Evolutionary conservation across 2,797 vertebrate genomes (phyloP), one percentile per base, ranked within the genome.

Genomic region (Sebastes steindachneri): DNA sequence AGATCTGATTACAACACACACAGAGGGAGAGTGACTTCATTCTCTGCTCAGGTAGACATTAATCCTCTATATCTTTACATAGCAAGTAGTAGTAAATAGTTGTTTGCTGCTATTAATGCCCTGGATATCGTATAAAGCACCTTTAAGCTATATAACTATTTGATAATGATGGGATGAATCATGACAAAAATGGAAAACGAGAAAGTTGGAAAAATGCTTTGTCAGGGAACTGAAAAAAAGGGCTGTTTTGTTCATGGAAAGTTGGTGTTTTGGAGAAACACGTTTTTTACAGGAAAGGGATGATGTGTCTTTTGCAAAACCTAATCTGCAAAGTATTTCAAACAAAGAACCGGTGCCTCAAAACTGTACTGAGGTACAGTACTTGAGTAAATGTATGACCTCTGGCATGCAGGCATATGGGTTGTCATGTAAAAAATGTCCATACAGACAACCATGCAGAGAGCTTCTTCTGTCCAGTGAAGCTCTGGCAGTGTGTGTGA

Each of bases 381-480:
- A 21, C 10, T 33, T 15, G 12, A 72, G 37, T 54, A 11, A 25
- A 17, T 59, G 17, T 26, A 26, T 57, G 19, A 51, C 48, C 19
- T 51, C 19, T 51, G 19, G 19, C 48, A n/a, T 51, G 48, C 48
- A 51, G 48, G 15, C 3, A 14, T 9, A 12, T 26, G 19, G 28
- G 11, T 19, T 33, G 55, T 53, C 17, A 60, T 69, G n/a, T 17
- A 28, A 54, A 54, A 9, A 64, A 63, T 31, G 15, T 35, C 3
- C 21, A 14, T 48, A n/a, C 14, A 72, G 58, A 75, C 21, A 23
- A 19, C 28, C 45, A 51, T 57, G 48, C 65, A 80, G 73, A 15
- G 19, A 73, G 59, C 51, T 9, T 37, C 48, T 78, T 75, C 54
- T 63, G 41, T 78, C 58, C 45, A 15, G 51, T 55, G 53, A 77